A percentile compares a stretch with the other conserved stretches of the same genome.
phyloP scores from a whole-genome alignment of 2,797 vertebrate genomes.

The Enteromius paludinosus region DNA sequence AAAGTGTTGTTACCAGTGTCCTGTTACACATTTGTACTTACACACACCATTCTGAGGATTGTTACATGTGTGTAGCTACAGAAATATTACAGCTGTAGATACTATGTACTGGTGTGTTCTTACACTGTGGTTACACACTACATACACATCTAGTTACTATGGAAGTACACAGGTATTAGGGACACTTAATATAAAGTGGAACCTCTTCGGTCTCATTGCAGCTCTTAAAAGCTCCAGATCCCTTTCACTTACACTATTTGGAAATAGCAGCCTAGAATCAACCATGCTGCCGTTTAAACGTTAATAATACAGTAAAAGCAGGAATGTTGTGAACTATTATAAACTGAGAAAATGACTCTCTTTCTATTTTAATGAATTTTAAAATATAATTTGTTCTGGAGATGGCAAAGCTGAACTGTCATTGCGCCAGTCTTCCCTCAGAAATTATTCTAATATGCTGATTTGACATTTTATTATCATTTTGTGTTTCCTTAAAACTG shows the following conservation, averaged over 20 bases:
- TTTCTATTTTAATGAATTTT: neutral
- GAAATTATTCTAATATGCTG: neutral
- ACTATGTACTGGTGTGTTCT: no score
- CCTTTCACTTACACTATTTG: neutral
- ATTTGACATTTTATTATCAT: neutral
- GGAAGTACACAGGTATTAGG: no score
- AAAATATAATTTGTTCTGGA: neutral
- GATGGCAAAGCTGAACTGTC: neutral
- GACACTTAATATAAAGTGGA: no score
- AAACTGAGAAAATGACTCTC: neutral
- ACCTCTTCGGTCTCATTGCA: no score
- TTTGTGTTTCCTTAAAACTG: neutral
- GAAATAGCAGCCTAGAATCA: neutral
- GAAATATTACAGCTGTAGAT: no score
- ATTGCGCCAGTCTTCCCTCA: neutral
- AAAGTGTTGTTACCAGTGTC: no score
- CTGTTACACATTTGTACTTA: no score
- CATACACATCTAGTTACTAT: no score
- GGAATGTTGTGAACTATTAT: neutral
- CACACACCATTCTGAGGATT: no score
- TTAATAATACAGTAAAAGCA: neutral
- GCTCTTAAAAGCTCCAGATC: neutral
- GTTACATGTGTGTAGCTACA: no score
- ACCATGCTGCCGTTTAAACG: neutral
- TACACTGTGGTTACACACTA: no score